phyloP scores from a whole-genome alignment of 2,888 invertebrate genomes.

The Drosophila affinis region DNA sequence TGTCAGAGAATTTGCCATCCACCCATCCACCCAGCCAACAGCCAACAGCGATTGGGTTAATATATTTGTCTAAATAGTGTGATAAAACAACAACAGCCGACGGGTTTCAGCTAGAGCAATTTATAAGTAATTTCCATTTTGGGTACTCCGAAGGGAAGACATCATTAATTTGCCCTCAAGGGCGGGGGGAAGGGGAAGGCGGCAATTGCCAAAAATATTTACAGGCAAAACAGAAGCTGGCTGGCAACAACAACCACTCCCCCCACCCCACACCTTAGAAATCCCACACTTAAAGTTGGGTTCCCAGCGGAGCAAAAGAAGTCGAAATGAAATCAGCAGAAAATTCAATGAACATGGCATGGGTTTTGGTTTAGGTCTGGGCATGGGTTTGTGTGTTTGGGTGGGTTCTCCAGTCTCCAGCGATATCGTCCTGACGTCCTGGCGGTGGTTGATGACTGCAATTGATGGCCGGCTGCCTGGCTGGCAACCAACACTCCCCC shows the following conservation, averaged over 20 bases:
- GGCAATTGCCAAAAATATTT: constrained; percentile 79
- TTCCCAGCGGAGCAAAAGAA: constrained; percentile 81
- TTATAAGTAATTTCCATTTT: constrained; percentile 72
- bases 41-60: constrained; percentile 62
- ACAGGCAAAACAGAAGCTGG: constrained; percentile 74
- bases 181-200: constrained; percentile 33
- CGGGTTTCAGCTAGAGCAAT: constrained; percentile 41
- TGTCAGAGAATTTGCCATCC: background rate
- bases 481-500: constrained; percentile 38
- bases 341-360: constrained; percentile 76
- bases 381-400: background rate
- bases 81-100: constrained; percentile 58
- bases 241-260: constrained; percentile 31
- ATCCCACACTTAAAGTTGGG: constrained; percentile 61
- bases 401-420: constrained; percentile 26
- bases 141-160: constrained; percentile 54
- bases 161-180: constrained; percentile 72
- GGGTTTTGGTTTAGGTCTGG: background rate
- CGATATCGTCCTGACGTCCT: constrained; percentile 48
- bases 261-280: background rate
- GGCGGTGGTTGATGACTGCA: constrained; percentile 77
- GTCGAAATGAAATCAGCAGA: constrained; percentile 83
- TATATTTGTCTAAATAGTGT: constrained; percentile 73
- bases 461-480: constrained; percentile 72
- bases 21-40: background rate